These are phyloP conservation scores for Napeogenes sylphis DNA, from an alignment of 2,888 invertebrate species.

Conservation along the genomic window DNA sequence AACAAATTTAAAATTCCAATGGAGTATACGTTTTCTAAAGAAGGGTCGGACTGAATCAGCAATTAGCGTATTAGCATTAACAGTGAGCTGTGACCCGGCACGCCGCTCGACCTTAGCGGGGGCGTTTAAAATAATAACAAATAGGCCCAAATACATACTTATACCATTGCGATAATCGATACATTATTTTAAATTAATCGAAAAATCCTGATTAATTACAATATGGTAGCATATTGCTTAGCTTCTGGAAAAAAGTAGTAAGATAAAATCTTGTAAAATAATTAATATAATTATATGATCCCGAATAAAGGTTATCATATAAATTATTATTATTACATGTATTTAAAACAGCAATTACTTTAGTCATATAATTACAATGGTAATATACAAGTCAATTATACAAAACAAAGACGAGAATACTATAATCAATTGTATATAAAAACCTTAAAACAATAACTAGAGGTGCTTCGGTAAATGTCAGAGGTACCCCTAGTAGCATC, in stretches of 20 bases:
- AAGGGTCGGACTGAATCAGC: slow-evolving; percentile 60
- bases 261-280: too few relatives aligned
- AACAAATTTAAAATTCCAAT: slow-evolving; percentile 52
- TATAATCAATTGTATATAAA: slow-evolving; percentile 26
- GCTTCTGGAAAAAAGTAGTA: too few relatives aligned
- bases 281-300: too few relatives aligned
- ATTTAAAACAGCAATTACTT: not conserved
- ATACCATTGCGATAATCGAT: too few relatives aligned
- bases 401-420: not conserved
- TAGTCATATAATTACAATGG: not conserved
- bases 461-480: slow-evolving; percentile 54
- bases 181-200: too few relatives aligned
- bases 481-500: slow-evolving; percentile 58
- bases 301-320: too few relatives aligned
- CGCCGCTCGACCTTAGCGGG: slow-evolving; percentile 34
- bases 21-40: slow-evolving; percentile 56
- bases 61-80: slow-evolving; percentile 64
- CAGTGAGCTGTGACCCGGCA: slow-evolving; percentile 36
- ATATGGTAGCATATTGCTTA: too few relatives aligned
- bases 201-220: too few relatives aligned
- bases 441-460: slow-evolving; percentile 10
- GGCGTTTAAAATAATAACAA: slow-evolving; percentile 11
- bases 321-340: not conserved
- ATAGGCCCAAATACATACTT: too few relatives aligned
- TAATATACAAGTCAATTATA: not conserved